Percentiles rank a stretch among this genome's conserved stretches.
These are phyloP conservation scores for Phenganax marumi DNA, from an alignment of 92 coral and sea anemone species.

Conservation along the genomic window DNA sequence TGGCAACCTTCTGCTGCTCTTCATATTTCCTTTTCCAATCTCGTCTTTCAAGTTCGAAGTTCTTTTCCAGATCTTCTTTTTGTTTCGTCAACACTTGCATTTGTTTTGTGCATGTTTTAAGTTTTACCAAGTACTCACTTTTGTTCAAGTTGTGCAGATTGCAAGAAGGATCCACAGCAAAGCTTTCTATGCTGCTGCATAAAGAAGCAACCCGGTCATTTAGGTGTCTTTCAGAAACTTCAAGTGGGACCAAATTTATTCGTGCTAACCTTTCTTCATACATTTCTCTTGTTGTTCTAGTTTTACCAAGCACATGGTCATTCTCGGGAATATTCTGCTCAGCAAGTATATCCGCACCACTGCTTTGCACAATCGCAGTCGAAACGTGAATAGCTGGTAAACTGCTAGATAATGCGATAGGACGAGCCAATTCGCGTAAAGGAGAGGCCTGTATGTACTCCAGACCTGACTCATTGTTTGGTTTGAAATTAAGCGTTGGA, in stretches of 20 bases:
- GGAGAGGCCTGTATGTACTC: neutral
- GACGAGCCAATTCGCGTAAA: neutral
- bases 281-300: conserved; percentile 91
- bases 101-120: conserved; percentile 31
- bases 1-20: conserved; percentile 96
- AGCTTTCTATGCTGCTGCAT: conserved; percentile 34
- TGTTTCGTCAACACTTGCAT: conserved; percentile 68
- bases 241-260: conserved; percentile 76
- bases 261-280: conserved; percentile 89
- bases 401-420: conserved; percentile 21
- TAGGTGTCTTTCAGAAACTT: neutral
- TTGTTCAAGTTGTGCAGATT: conserved; percentile 22
- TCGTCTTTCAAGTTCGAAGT: conserved; percentile 71
- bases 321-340: conserved; percentile 26
- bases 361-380: conserved; percentile 9
- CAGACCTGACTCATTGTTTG: neutral
- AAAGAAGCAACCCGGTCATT: neutral
- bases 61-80: conserved; percentile 70
- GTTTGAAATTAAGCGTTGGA: neutral
- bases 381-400: conserved; percentile 26
- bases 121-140: conserved; percentile 28
- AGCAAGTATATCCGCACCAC: neutral
- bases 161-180: conserved; percentile 1
- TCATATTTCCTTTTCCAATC: conserved; percentile 85
- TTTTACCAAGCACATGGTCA: conserved; percentile 62